Evolutionary conservation across 2,888 invertebrate species (phyloP).

Genomic region (Hirtodrosophila histrioides): DNA sequence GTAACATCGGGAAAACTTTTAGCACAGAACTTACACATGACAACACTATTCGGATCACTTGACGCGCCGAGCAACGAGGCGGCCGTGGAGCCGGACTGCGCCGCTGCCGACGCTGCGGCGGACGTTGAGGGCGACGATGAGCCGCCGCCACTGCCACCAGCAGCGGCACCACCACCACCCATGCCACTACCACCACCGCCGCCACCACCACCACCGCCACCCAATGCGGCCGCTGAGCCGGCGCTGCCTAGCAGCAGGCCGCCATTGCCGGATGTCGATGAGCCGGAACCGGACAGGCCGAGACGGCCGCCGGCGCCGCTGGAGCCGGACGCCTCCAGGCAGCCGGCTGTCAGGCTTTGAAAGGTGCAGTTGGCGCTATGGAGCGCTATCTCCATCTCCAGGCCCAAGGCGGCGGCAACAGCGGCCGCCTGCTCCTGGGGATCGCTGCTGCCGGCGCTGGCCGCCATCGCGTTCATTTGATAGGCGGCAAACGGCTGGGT

Average conservation of each 20-base stretch:
- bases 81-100: conserved; percentile 80
- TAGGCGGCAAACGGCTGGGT: conserved; percentile 84
- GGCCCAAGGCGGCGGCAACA: conserved; percentile 79
- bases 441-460: conserved; percentile 79
- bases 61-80: conserved; percentile 80
- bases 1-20: conserved; percentile 96
- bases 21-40: conserved; percentile 96
- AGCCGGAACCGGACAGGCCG: conserved; percentile 58
- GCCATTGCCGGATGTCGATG: conserved; percentile 84
- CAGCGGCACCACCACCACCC: conserved; percentile 51
- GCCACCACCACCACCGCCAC: conserved; percentile 83
- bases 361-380: conserved; percentile 73
- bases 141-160: conserved; percentile 65
- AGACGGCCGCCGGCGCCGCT: conserved; percentile 57
- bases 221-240: conserved; percentile 36
- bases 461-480: conserved; percentile 82
- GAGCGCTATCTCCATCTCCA: conserved; percentile 80
- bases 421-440: conserved; percentile 82
- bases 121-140: conserved; percentile 79
- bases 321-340: conserved; percentile 68
- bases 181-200: conserved; percentile 39
- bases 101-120: conserved; percentile 77
- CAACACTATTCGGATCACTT: conserved; percentile 89
- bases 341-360: conserved; percentile 67
- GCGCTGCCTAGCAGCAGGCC: conserved; percentile 63